Evolutionary conservation across 2,888 invertebrate genomes (phyloP).

Genomic region (Timandra comae): DNA sequence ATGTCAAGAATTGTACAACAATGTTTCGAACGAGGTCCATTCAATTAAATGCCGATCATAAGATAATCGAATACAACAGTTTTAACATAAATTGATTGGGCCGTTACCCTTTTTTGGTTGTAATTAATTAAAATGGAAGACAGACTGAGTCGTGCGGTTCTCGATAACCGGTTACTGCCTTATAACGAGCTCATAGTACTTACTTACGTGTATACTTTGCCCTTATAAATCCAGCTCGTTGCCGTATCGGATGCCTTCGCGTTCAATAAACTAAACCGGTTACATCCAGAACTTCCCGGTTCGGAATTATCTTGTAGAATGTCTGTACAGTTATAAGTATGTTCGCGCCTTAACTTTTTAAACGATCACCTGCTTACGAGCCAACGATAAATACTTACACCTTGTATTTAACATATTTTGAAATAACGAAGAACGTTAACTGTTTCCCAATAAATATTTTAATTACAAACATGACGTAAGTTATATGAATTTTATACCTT

Average conservation of each 20-base stretch:
- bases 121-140: constrained; percentile 45
- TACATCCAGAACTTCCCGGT: constrained; percentile 58
- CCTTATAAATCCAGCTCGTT: constrained; percentile 59
- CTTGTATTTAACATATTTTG: not conserved
- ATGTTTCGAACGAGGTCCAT: constrained; percentile 8
- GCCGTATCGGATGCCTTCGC: constrained; percentile 50
- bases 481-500: too few relatives aligned
- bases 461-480: too few relatives aligned
- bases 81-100: constrained; percentile 38
- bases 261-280: constrained; percentile 65
- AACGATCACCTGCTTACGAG: constrained; percentile 14
- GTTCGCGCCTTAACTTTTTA: constrained; percentile 16
- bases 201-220: constrained; percentile 30
- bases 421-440: not conserved
- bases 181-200: constrained; percentile 27
- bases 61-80: constrained; percentile 33
- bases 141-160: constrained; percentile 49
- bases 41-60: constrained; percentile 38
- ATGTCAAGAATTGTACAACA: too few relatives aligned
- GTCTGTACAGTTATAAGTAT: constrained; percentile 55
- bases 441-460: too few relatives aligned
- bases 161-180: constrained; percentile 43
- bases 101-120: constrained; percentile 36
- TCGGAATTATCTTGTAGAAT: constrained; percentile 62
- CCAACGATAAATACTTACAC: not conserved